Evolutionary conservation across 2,113 vertebrate species (phyloP), one percentile per base, ranked within the genome.

Genomic region (Cyphomyrus discorhynchus): DNA sequence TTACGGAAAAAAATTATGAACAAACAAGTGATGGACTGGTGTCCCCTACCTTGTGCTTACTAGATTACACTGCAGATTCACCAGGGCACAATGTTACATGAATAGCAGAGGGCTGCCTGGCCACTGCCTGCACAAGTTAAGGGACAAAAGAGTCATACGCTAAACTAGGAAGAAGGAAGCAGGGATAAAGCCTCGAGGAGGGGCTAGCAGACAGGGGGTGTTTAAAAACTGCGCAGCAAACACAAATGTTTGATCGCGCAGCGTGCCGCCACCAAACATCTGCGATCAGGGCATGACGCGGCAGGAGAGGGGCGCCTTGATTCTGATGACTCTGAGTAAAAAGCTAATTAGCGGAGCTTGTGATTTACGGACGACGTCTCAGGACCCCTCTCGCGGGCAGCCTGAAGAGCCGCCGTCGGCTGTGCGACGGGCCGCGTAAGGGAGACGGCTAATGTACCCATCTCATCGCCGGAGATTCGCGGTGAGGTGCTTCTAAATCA

Each of bases 311-410:
- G 93, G 93, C 94, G 91, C 89, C 90, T 94, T 93, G 88, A 94
- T 94, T 94, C 94, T 94, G 94, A 82, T 91, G 91, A 95, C 92
- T 91, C 91, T 86, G 94, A 94, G 94, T 91, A 91, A 89, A 58
- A 89, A 49, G 58, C 90, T 94, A 93, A 94, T 95, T 96, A 96
- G 97, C 93, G 92, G 94, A 92, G 93, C 87, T 94, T 91, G 88
- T 95, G 94, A 96, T 96, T 95, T 95, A 94, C 95, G 94, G 91
- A 94, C 84, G 92, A 93, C 95, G 92, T 91, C 91, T 90, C 85
- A 93, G 21, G 93, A 89, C 91, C 92, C 92, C 94, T 96, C 93
- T 92, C 95, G 93, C 88, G 95, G 95, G 93, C 93, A 93, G 93
- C 80, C 70, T 89, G 0, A 94, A 92, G 93, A 94, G 88, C 93